Evolutionary conservation across 2,888 invertebrate genomes (phyloP), one percentile per base, ranked within the genome.

Genomic region (Xylota segnis): DNA sequence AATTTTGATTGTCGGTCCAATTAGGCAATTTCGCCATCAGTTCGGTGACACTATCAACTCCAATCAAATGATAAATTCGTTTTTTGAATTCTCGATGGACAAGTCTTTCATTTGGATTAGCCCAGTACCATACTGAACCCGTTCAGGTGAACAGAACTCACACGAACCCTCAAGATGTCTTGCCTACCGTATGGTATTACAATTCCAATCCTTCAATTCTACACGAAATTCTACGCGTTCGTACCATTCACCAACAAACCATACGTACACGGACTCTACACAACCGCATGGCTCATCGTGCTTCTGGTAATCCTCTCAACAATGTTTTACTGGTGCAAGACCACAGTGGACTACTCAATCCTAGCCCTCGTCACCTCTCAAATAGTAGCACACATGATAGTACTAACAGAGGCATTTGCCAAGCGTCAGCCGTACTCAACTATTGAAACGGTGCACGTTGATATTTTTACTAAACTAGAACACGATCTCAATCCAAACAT

Each of bases 381-480:
- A 56, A n/a, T 75, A 7, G 0, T 61, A 4, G 58, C 70, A 10
- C 56, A 84, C 61, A 76, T 88, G 16, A 27, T 87, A 12, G 63
- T 86, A 2, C 0, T 88, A 16, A 50, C 84, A 10, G 89, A 89
- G 50, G 66, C 87, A 2, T 83, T 84, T n/a, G 65, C 45, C 18
- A 87, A 87, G 37, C 56, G 75, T 0, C 54, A 63, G 10, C 1
- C 63, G 5, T 52, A 75, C 18, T 27, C 70, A 4, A 87, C 68
- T 10, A 34, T 88, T 1, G 83, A 87, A 27, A 1, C 1, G 7
- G n/a, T 32, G 14, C 72, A 58, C n/a, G 0, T 3, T 7, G 34
- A 56, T 0, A 37, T 68, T 16, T 54, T 77, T 14, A 6, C 32
- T 9, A 16, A 71, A n/a, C 29, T 61, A 5, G 47, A 43, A 18